Percentiles rank a stretch among this genome's conserved stretches.
Conservation (phyloP, 2,797 vertebrate genomes). For the Novumbra hubbsi region DNA sequence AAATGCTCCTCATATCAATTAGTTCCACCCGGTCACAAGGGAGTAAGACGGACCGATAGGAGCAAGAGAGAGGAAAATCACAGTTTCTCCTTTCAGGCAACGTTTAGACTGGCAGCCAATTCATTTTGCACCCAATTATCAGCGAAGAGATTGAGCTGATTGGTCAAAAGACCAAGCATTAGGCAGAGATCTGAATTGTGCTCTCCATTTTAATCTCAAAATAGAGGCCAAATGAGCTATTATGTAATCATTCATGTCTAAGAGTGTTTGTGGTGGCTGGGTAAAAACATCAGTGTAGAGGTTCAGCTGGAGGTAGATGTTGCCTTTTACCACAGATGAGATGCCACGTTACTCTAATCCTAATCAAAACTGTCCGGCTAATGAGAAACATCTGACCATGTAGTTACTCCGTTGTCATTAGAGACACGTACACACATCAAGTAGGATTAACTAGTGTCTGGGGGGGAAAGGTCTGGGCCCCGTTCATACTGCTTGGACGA, state of each 20-base stretch:
- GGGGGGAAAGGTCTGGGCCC: neutral
- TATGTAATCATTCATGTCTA: neutral
- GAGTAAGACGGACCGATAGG: neutral
- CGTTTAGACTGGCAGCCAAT: neutral
- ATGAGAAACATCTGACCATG: neutral
- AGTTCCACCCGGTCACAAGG: neutral
- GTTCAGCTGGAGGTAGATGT: neutral
- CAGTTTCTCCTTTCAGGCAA: neutral
- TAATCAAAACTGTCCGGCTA: neutral
- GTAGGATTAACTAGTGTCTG: neutral
- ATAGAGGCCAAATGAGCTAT: neutral
- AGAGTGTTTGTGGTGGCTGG: too few relatives aligned
- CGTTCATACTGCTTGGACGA: neutral
- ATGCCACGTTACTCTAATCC: neutral
- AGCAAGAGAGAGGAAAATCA: neutral
- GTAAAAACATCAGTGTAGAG: neutral
- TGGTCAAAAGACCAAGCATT: neutral
- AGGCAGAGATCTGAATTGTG: too few relatives aligned
- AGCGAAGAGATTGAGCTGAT: too few relatives aligned
- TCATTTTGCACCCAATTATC: too few relatives aligned
- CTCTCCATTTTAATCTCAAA: neutral
- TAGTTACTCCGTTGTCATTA: neutral
- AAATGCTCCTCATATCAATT: neutral
- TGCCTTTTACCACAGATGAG: neutral
- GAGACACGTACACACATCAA: neutral